Conservation (phyloP, 2,113 vertebrate species). For the Megaleporinus macrocephalus region DNA sequence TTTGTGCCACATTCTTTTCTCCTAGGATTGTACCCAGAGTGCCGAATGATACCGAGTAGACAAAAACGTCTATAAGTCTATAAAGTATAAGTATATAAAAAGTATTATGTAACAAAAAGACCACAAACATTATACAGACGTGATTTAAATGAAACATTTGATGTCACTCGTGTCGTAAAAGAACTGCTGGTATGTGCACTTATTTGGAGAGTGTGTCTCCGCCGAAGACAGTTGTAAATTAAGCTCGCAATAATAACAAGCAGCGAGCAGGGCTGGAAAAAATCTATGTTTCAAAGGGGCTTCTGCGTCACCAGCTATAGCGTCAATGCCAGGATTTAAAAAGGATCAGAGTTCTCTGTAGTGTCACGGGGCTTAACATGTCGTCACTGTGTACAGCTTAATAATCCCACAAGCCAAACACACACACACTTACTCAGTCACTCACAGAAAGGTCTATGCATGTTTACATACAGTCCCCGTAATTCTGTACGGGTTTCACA, state of each 20-base stretch:
- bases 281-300: slow-evolving; percentile 45
- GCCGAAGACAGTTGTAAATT: slow-evolving; percentile 26
- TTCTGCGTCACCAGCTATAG: slow-evolving; percentile 45
- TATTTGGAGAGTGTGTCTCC: slow-evolving; percentile 16
- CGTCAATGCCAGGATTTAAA: slow-evolving; percentile 53
- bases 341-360: slow-evolving; percentile 52
- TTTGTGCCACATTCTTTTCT: neutral
- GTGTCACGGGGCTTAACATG: slow-evolving; percentile 46
- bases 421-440: slow-evolving; percentile 41
- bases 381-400: slow-evolving; percentile 44
- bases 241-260: slow-evolving; percentile 34
- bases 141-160: slow-evolving; percentile 19
- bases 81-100: too few relatives aligned
- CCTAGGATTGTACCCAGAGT: neutral
- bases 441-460: neutral
- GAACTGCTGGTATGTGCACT: neutral
- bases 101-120: neutral
- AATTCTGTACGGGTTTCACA: slow-evolving; percentile 2
- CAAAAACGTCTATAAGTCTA: too few relatives aligned
- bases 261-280: slow-evolving; percentile 22
- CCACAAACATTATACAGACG: neutral
- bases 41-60: neutral
- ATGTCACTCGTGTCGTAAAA: neutral
- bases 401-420: slow-evolving; percentile 47
- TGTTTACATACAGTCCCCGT: slow-evolving; percentile 21